Evolutionary conservation across 1,140 invertebrate genomes (phyloP).

Genomic region (Cotesia vestalis): DNA sequence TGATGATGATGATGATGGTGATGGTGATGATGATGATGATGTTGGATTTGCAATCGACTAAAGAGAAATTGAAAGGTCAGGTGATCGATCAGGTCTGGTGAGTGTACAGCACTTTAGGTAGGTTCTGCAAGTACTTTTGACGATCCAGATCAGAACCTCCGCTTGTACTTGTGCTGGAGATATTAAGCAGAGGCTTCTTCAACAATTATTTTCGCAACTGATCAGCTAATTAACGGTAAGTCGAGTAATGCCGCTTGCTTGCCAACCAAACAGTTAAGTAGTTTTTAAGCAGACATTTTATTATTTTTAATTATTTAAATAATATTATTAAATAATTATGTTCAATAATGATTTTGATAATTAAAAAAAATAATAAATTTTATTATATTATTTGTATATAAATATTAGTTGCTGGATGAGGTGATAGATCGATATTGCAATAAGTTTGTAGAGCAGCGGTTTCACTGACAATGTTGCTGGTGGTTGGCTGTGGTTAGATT

Average conservation of each 20-base stretch:
- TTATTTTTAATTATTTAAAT: not conserved
- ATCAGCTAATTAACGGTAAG: conserved; percentile 46
- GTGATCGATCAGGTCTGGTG: conserved; percentile 54
- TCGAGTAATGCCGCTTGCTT: conserved; percentile 35
- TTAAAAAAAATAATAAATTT: not conserved
- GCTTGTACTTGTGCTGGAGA: not conserved
- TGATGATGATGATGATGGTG: conserved; percentile 33
- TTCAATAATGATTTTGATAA: not conserved
- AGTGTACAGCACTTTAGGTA: conserved; percentile 55
- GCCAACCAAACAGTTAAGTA: conserved; percentile 24
- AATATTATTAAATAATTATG: not conserved
- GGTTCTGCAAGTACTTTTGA: conserved; percentile 50
- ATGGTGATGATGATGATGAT: conserved; percentile 42
- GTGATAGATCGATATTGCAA: conserved; percentile 18
- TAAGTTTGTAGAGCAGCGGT: conserved; percentile 11
- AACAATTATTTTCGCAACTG: conserved; percentile 60
- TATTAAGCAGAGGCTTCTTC: conserved; percentile 38
- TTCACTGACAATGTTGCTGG: conserved; percentile 21
- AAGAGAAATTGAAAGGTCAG: conserved; percentile 1
- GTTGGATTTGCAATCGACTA: conserved; percentile 42
- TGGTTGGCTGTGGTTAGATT: conserved; percentile 18
- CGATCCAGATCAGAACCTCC: conserved; percentile 41
- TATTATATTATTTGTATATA: conserved; percentile 8
- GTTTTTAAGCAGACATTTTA: not conserved
- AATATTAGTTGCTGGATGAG: conserved; percentile 2